These are phyloP conservation scores for Calcarius ornatus DNA, from an alignment of 2,113 vertebrate species.

Conservation along the genomic window DNA sequence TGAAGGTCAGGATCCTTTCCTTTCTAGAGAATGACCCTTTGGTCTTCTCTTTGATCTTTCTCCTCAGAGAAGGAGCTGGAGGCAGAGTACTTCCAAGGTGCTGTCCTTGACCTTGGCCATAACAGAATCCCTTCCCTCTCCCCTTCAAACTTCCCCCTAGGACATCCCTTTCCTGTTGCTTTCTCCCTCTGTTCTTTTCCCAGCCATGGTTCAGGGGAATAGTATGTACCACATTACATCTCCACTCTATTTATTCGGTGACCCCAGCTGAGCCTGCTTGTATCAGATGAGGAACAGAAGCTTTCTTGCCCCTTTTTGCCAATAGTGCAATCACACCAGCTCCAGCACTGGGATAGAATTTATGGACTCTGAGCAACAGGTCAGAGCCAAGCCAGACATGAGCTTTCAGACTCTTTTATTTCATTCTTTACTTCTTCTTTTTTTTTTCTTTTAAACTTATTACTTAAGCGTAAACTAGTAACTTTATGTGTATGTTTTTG, in stretches of 20 bases:
- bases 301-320: background rate
- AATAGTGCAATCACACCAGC: fast-evolving
- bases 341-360: background rate
- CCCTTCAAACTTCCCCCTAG: background rate
- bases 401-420: background rate
- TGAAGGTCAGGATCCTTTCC: background rate
- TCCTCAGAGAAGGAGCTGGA: background rate
- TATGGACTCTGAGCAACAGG: background rate
- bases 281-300: background rate
- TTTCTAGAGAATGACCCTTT: fast-evolving
- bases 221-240: background rate
- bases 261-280: background rate
- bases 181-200: background rate
- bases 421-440: background rate
- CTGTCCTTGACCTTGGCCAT: background rate
- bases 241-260: background rate
- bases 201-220: background rate
- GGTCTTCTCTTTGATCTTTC: background rate
- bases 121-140: background rate
- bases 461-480: background rate
- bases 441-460: fast-evolving
- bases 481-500: background rate
- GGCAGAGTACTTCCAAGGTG: background rate
- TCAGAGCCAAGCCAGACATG: background rate
- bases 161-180: background rate